phyloP scores from a whole-genome alignment of 2,888 invertebrate species.

The Sicus ferrugineus region DNA sequence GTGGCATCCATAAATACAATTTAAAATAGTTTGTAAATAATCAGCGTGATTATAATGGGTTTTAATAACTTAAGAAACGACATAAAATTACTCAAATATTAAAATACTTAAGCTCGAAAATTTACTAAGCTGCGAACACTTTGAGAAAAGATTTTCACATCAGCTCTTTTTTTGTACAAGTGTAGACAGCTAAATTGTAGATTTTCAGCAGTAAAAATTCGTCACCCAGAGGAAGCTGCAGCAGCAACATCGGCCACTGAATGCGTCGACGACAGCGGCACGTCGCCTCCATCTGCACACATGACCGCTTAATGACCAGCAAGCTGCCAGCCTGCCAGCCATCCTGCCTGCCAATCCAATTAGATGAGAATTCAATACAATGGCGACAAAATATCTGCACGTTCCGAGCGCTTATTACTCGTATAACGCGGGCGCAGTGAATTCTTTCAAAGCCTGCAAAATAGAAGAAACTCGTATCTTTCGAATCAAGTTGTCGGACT shows the following conservation, averaged over 20 bases:
- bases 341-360: conserved; percentile 30
- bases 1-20: too few relatives aligned
- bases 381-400: conserved; percentile 51
- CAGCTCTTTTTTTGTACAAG: too few relatives aligned
- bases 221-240: too few relatives aligned
- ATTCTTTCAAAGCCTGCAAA: background rate
- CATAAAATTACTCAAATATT: background rate
- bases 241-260: background rate
- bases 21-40: background rate
- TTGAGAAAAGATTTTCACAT: background rate
- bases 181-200: too few relatives aligned
- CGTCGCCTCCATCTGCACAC: conserved; percentile 2
- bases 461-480: background rate
- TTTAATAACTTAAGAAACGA: background rate
- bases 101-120: background rate
- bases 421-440: background rate
- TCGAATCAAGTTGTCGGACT: background rate
- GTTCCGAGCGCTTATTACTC: conserved; percentile 31
- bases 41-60: background rate
- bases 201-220: too few relatives aligned
- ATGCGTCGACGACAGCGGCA: too few relatives aligned
- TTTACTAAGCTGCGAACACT: background rate
- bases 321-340: background rate
- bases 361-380: conserved; percentile 44
- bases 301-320: conserved; percentile 2